Evolutionary conservation across 2,888 invertebrate species (phyloP).

Genomic region (Caenorhabditis afra): DNA sequence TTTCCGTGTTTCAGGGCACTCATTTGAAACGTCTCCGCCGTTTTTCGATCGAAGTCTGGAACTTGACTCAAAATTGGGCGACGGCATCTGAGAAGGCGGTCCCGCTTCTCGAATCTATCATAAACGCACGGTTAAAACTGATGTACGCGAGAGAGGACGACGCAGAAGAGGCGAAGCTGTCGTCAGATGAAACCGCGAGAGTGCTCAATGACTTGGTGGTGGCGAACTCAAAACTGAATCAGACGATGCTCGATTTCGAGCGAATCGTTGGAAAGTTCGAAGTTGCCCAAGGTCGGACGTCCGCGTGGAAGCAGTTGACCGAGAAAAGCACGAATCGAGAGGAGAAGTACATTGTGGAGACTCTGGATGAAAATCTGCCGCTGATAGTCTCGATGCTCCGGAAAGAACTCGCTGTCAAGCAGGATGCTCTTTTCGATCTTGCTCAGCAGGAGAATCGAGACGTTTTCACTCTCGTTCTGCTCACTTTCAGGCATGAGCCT

Average conservation of each 20-base stretch:
- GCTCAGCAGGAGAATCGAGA: slow-evolving; percentile 56
- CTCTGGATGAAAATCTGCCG: slow-evolving; percentile 54
- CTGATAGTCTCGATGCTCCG: slow-evolving; percentile 59
- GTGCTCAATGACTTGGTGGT: slow-evolving; percentile 47
- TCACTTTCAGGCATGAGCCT: slow-evolving; percentile 65
- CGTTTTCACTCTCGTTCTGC: slow-evolving; percentile 58
- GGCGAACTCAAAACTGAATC: slow-evolving; percentile 46
- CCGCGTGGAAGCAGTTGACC: slow-evolving; percentile 62
- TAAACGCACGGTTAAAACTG: slow-evolving; percentile 63
- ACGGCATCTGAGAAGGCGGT: slow-evolving; percentile 49
- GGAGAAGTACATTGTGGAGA: slow-evolving; percentile 56
- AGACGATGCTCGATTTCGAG: slow-evolving; percentile 59
- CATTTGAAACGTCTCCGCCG: slow-evolving; percentile 63
- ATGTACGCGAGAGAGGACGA: slow-evolving; percentile 49
- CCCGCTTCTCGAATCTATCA: slow-evolving; percentile 48
- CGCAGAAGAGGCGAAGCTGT: slow-evolving; percentile 21
- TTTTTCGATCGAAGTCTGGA: slow-evolving; percentile 72
- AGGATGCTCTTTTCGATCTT: slow-evolving; percentile 58
- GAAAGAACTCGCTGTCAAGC: slow-evolving; percentile 52
- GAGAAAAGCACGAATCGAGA: slow-evolving; percentile 40
- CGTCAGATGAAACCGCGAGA: slow-evolving; percentile 36
- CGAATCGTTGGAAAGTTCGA: slow-evolving; percentile 63
- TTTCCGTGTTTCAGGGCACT: slow-evolving; percentile 58
- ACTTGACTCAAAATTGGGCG: slow-evolving; percentile 70
- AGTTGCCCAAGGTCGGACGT: slow-evolving; percentile 54